Evolutionary conservation across 2,113 vertebrate genomes (phyloP).

Genomic region (Callorhinus ursinus): DNA sequence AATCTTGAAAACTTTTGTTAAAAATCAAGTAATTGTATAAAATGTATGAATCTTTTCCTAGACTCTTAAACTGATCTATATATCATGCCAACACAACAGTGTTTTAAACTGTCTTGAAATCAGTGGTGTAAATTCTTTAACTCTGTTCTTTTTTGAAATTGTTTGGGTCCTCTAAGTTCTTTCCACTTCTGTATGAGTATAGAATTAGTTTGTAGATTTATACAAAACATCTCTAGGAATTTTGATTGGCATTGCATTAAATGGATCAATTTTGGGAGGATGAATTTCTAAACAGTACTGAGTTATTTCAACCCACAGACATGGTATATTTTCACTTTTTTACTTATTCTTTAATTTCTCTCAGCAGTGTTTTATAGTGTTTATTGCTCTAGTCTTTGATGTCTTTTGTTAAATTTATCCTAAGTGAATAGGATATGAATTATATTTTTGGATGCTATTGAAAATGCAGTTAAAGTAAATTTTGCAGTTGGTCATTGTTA

Average conservation of each 20-base stretch:
- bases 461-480: not conserved
- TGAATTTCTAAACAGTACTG: not conserved
- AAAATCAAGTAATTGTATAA: not conserved
- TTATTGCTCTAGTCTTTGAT: not conserved
- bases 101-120: not conserved
- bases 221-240: not conserved
- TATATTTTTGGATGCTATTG: not conserved
- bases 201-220: not conserved
- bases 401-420: not conserved
- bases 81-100: not conserved
- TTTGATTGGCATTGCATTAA: not conserved
- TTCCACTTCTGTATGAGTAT: not conserved
- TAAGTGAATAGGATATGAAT: not conserved
- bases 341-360: not conserved
- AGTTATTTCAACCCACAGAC: not conserved
- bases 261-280: not conserved
- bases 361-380: not conserved
- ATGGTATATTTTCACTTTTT: not conserved
- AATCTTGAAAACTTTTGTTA: conserved; percentile 8
- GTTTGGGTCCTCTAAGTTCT: not conserved
- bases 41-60: not conserved
- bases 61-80: not conserved
- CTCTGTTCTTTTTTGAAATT: not conserved
- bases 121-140: not conserved
- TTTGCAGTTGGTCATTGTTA: not conserved